Evolutionary conservation across 1,140 invertebrate genomes (phyloP).

Genomic region (Ceratosolen solmsi): DNA sequence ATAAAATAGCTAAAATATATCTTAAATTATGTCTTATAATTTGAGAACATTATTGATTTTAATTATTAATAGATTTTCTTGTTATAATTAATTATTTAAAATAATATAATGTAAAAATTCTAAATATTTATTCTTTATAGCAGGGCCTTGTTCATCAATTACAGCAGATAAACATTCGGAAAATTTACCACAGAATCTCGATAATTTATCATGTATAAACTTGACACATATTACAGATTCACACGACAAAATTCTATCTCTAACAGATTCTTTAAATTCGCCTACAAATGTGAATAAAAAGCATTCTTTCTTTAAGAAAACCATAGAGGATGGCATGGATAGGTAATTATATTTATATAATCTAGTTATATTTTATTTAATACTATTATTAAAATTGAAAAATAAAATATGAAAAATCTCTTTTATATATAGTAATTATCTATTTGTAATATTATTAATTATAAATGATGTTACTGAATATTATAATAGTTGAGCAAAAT

Average conservation of each 20-base stretch:
- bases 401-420: no score
- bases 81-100: neutral
- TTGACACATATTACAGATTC: conserved; percentile 17
- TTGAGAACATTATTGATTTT: no score
- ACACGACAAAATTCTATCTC: neutral
- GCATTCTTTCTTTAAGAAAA: conserved; percentile 88
- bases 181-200: neutral
- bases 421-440: no score
- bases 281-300: conserved; percentile 74
- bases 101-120: neutral
- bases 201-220: neutral
- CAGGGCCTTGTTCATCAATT: conserved; percentile 67
- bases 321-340: conserved; percentile 93
- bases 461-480: no score
- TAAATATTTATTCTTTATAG: conserved; percentile 46
- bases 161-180: conserved; percentile 56
- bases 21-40: no score
- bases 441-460: no score
- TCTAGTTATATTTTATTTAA: no score
- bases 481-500: no score
- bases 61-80: neutral
- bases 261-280: neutral
- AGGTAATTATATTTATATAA: conserved; percentile 78
- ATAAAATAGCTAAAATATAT: no score
- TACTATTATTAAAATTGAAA: no score